Percentiles rank a stretch among this genome's conserved stretches.
phyloP scores from a whole-genome alignment of 1,140 invertebrate species.

The Drosophila jambulina region DNA sequence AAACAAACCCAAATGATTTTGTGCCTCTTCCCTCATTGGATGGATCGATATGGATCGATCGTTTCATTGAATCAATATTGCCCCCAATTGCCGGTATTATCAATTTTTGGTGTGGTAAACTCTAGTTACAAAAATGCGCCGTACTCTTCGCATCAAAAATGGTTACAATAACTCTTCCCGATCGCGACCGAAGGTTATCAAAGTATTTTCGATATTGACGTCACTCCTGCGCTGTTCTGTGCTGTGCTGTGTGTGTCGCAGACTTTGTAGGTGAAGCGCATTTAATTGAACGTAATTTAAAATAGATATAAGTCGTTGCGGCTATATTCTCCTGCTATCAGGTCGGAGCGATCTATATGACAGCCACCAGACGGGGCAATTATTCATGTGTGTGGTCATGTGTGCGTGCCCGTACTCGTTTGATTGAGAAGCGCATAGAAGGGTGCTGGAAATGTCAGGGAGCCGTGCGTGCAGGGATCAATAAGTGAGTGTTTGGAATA shows the following conservation, averaged over 20 bases:
- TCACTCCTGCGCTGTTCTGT: slow-evolving; percentile 39
- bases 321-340: slow-evolving; percentile 58
- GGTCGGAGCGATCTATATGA: slow-evolving; percentile 60
- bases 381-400: slow-evolving; percentile 39
- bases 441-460: slow-evolving; percentile 54
- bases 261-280: slow-evolving; percentile 72
- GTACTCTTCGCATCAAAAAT: slow-evolving; percentile 11
- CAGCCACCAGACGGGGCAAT: slow-evolving; percentile 35
- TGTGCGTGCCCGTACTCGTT: slow-evolving; percentile 34
- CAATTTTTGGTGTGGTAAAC: slow-evolving; percentile 28
- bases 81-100: slow-evolving; percentile 36
- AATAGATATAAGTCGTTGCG: slow-evolving; percentile 71
- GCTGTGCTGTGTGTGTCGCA: slow-evolving; percentile 9
- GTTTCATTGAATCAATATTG: slow-evolving; percentile 44
- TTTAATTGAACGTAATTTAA: slow-evolving; percentile 81
- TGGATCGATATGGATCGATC: slow-evolving; percentile 38
- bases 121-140: slow-evolving; percentile 39
- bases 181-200: slow-evolving; percentile 52
- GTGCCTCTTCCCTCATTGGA: slow-evolving; percentile 7
- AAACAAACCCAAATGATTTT: slow-evolving; percentile 32
- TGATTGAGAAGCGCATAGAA: slow-evolving; percentile 60
- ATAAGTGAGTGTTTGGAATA: slow-evolving; percentile 18
- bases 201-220: slow-evolving; percentile 69
- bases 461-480: slow-evolving; percentile 50
- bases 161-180: slow-evolving; percentile 37